Evolutionary conservation across 2,113 vertebrate species (phyloP).

Genomic region (Nothoprocta perdicaria): DNA sequence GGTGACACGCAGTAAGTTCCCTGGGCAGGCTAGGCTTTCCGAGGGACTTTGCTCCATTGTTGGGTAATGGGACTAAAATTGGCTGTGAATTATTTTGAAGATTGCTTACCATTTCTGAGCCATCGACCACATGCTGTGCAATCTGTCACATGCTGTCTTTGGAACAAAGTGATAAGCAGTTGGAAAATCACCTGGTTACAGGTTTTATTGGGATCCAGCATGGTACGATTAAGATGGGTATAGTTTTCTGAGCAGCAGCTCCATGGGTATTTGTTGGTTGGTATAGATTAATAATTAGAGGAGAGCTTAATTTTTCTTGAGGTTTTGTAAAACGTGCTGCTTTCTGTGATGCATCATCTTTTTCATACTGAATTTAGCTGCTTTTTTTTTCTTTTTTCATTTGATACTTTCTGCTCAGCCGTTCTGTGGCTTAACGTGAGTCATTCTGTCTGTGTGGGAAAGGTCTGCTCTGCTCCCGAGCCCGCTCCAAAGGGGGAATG

Average conservation of each 20-base stretch:
- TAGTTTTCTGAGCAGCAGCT: conserved; percentile 36
- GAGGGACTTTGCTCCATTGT: neutral
- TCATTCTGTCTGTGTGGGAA: conserved; percentile 65
- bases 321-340: conserved; percentile 51
- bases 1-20: neutral
- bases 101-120: conserved; percentile 40
- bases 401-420: conserved; percentile 35
- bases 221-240: conserved; percentile 13
- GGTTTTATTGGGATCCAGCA: conserved; percentile 60
- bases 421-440: conserved; percentile 64
- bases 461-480: conserved; percentile 38
- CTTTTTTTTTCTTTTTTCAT: neutral
- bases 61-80: neutral
- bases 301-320: conserved; percentile 25
- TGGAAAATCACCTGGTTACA: conserved; percentile 56
- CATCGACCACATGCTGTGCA: conserved; percentile 30
- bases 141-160: conserved; percentile 56
- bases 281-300: conserved; percentile 46
- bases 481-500: conserved; percentile 33
- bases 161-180: conserved; percentile 41
- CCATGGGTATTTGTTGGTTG: conserved; percentile 10
- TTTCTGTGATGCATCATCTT: conserved; percentile 58
- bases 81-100: conserved; percentile 15
- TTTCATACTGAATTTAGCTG: conserved; percentile 56
- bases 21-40: neutral